Percentiles rank a stretch among this genome's conserved stretches.
Evolutionary conservation across 2,888 invertebrate genomes (phyloP).

Genomic region (Dynastes tityus): DNA sequence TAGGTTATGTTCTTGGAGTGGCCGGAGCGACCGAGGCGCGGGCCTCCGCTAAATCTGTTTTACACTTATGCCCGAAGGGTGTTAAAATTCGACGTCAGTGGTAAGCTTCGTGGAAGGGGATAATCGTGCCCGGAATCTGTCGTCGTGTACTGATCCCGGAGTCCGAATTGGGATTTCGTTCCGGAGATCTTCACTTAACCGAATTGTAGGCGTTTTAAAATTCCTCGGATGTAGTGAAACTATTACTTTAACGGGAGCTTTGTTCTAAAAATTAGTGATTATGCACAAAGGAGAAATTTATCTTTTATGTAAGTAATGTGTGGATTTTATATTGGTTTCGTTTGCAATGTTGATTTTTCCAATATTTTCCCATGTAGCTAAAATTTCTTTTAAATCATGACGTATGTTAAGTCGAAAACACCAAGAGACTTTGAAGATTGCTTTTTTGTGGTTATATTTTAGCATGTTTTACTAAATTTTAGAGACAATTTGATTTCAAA

Average conservation of each 20-base stretch:
- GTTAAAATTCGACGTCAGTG: slow-evolving; percentile 11
- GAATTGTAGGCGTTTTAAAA: slow-evolving; percentile 32
- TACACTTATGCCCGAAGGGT: slow-evolving; percentile 29
- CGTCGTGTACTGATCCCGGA: not conserved
- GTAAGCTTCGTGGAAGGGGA: slow-evolving; percentile 18
- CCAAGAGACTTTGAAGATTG: too few species aligned
- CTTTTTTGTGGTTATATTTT: too few species aligned
- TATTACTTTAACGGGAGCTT: slow-evolving; percentile 22
- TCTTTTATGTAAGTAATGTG: slow-evolving; percentile 4
- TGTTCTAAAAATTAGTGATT: slow-evolving; percentile 8
- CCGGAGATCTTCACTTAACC: not conserved
- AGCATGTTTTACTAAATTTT: too few species aligned
- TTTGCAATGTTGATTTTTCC: too few species aligned
- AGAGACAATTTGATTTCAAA: too few species aligned
- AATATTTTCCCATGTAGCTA: too few species aligned
- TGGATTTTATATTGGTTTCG: not conserved
- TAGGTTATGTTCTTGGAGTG: slow-evolving; percentile 39
- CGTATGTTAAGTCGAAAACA: too few species aligned
- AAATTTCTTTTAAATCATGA: too few species aligned
- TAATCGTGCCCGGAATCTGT: slow-evolving; percentile 38
- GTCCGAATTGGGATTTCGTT: slow-evolving; percentile 18
- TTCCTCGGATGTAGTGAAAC: not conserved
- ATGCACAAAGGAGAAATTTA: not conserved
- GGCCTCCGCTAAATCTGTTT: slow-evolving; percentile 11
- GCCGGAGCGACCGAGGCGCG: not conserved